Conservation (phyloP, 2,888 invertebrate genomes). For the Dyspetes luteomarginatus region DNA sequence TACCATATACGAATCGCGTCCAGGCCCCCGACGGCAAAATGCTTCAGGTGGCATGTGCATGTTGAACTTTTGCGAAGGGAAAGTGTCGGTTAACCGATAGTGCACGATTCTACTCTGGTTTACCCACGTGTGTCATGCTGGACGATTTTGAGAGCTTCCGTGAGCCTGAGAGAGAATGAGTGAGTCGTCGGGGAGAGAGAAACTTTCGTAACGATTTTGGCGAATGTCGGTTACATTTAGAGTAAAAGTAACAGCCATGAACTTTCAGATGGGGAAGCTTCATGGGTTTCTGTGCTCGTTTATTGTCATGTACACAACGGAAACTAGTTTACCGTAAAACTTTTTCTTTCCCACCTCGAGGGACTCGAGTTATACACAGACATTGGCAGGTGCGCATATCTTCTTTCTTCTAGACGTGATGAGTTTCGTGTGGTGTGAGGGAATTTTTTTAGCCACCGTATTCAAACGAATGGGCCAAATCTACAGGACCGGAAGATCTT, state of each 20-base stretch:
- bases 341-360: neutral
- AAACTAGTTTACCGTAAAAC: neutral
- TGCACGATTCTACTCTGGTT: neutral
- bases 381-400: neutral
- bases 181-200: neutral
- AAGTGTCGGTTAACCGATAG: conserved; percentile 48
- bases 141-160: neutral
- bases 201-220: conserved; percentile 27
- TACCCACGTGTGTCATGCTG: neutral
- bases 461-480: conserved; percentile 34
- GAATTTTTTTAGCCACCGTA: conserved; percentile 39
- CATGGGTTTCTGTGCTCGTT: neutral
- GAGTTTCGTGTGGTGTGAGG: neutral
- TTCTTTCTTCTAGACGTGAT: neutral
- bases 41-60: conserved; percentile 43
- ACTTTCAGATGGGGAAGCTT: neutral
- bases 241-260: neutral
- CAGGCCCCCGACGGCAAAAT: conserved; percentile 41
- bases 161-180: neutral
- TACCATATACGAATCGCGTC: conserved; percentile 45
- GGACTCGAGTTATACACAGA: neutral
- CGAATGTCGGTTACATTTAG: neutral
- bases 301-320: neutral
- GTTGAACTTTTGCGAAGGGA: conserved; percentile 39
- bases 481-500: conserved; percentile 57